phyloP scores from a whole-genome alignment of 2,888 invertebrate genomes.

The Drosophila paramelanica region DNA sequence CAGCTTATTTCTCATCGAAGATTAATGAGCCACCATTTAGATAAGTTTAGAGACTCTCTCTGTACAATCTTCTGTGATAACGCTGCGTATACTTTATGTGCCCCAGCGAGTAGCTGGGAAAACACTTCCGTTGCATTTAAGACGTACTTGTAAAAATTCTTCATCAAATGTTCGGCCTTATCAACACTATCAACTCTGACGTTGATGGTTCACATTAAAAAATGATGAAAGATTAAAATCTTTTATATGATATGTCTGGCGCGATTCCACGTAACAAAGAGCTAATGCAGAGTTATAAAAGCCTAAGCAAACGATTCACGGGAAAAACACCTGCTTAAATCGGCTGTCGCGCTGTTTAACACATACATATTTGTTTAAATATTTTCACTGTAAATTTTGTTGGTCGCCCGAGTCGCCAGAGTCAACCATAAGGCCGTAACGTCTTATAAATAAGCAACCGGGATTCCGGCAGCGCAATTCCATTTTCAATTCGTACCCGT shows the following conservation, averaged over 20 bases:
- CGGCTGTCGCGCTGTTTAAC: constrained; percentile 2
- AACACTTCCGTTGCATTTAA: constrained; percentile 56
- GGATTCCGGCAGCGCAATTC: constrained; percentile 24
- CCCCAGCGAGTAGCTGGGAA: constrained; percentile 28
- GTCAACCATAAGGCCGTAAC: constrained; percentile 16
- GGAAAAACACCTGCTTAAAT: constrained; percentile 48
- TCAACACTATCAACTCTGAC: constrained; percentile 25
- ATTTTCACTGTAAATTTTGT: constrained; percentile 38
- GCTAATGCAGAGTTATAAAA: constrained; percentile 39
- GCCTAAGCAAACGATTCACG: constrained; percentile 30
- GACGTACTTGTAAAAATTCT: constrained; percentile 3
- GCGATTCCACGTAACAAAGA: constrained; percentile 51
- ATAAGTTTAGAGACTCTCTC: constrained; percentile 37
- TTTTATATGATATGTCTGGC: constrained; percentile 58
- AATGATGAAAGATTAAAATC: constrained; percentile 24
- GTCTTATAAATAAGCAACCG: constrained; percentile 58
- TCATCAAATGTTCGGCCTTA: constrained; percentile 23
- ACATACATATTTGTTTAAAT: constrained; percentile 45
- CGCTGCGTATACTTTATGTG: constrained; percentile 38
- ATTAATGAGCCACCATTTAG: constrained; percentile 55
- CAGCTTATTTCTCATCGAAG: constrained; percentile 46
- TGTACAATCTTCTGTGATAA: constrained; percentile 30
- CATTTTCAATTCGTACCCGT: constrained; percentile 23
- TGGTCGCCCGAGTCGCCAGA: constrained; percentile 23
- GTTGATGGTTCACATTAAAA: constrained; percentile 9